These are phyloP conservation scores for Mercenaria mercenaria DNA, from an alignment of 1,140 invertebrate species.

Conservation along the genomic window DNA sequence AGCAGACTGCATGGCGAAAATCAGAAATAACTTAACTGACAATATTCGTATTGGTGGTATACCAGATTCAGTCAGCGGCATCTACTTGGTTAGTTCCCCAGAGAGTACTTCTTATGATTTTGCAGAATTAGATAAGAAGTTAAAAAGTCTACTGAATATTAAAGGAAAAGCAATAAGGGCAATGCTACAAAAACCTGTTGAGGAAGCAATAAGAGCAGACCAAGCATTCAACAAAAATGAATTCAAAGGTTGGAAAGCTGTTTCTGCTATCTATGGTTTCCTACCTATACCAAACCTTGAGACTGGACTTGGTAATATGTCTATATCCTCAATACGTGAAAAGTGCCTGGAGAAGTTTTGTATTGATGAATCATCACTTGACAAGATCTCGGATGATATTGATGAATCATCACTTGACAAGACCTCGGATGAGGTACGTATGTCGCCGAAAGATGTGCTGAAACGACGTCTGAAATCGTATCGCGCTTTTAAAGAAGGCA, in stretches of 20 bases:
- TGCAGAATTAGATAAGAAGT: neutral
- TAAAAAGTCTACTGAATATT: neutral
- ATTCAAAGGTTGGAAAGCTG: neutral
- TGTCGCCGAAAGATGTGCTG: neutral
- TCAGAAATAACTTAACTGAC: neutral
- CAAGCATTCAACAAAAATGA: neutral
- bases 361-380: neutral
- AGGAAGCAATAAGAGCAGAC: neutral
- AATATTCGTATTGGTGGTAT: neutral
- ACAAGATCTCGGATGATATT: too few relatives aligned
- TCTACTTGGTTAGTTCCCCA: neutral
- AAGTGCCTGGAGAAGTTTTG: neutral
- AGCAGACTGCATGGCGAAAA: neutral
- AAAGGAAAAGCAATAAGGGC: neutral
- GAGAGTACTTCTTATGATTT: neutral
- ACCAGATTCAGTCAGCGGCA: neutral
- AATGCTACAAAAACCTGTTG: neutral
- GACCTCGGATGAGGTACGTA: neutral
- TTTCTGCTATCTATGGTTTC: too few relatives aligned
- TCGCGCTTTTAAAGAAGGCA: neutral
- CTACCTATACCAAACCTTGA: too few relatives aligned
- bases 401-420: too few relatives aligned
- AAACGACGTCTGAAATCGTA: neutral
- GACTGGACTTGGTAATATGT: too few relatives aligned
- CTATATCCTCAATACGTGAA: neutral